Evolutionary conservation across 2,113 vertebrate species (phyloP), one percentile per base, ranked within the genome.

Genomic region (Heloderma charlesbogerti): DNA sequence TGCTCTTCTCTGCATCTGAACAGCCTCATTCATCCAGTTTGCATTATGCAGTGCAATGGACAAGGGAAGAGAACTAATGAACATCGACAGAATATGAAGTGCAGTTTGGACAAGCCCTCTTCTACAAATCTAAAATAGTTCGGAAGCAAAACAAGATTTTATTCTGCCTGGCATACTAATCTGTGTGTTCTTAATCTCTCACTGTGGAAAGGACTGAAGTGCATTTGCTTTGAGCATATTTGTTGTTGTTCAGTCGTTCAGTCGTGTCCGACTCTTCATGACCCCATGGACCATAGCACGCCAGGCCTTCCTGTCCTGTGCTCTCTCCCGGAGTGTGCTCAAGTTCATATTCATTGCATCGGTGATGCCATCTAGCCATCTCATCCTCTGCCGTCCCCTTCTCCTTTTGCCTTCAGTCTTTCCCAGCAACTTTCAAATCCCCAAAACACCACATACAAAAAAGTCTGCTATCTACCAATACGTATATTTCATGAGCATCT

Each of bases 1-100:
- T 79, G 75, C 31, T 45, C 71, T 0, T 0, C 0, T 0, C 1
- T 69, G 90, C 43, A 31, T 75, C 48, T 69, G 20, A 29, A 87
- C 84, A 91, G 60, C 1, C 37, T 74, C 45, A 83, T 78, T 84
- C 51, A 91, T 20, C 67, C 77, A 79, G 84, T 66, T 48, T 86
- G 54, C 88, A 48, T 10, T 48, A 2, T 34, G 84, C 18, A 71
- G 84, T 87, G 79, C 84, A 45, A 80, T 29, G 91, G 5, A 80
- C 69, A 0, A 0, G 77, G 34, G 51, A 88, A 67, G 0, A 18
- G 0, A 63, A 66, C 85, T 78, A 92, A 83, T 57, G 40, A 93
- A 90, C 15, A 72, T 1, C n/a, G 79, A 69, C 0, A 0, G 57
- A 12, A 79, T 12, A 43, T 6, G 86, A 83, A 29, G 40, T 82